phyloP scores from a whole-genome alignment of 2,797 vertebrate genomes.

The Leptatherina wallacei region DNA sequence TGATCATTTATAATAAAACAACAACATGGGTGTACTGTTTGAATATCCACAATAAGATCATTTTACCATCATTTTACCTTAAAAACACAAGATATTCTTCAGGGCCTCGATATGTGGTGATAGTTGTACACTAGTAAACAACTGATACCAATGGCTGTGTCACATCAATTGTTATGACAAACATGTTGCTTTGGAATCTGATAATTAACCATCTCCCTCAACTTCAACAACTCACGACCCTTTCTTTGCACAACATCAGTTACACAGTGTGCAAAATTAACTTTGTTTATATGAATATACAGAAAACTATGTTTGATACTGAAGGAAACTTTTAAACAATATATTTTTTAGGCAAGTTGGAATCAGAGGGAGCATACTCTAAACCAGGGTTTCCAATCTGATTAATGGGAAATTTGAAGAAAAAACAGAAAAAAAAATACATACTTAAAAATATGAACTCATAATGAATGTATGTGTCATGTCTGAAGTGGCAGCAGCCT shows the following conservation, averaged over 20 bases:
- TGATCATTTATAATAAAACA: not conserved
- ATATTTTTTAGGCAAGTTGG: not conserved
- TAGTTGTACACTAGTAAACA: not conserved
- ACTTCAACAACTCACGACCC: no score
- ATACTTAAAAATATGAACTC: no score
- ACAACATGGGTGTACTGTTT: not conserved
- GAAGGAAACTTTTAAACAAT: not conserved
- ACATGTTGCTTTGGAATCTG: no score
- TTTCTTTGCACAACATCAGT: no score
- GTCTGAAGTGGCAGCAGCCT: not conserved
- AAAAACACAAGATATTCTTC: conserved; percentile 2
- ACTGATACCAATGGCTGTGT: no score
- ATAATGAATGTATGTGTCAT: not conserved
- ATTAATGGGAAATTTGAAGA: not conserved
- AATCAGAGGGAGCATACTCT: not conserved
- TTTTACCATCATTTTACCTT: not conserved
- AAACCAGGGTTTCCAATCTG: not conserved
- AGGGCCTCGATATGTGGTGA: not conserved
- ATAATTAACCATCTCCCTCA: no score
- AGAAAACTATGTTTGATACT: not conserved
- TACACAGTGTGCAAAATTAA: no score
- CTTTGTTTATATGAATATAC: not conserved
- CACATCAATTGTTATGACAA: no score
- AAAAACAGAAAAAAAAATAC: not conserved
- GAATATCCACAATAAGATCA: not conserved